Evolutionary conservation across 2,797 vertebrate species (phyloP).

Genomic region (Amphiprion clarkii): DNA sequence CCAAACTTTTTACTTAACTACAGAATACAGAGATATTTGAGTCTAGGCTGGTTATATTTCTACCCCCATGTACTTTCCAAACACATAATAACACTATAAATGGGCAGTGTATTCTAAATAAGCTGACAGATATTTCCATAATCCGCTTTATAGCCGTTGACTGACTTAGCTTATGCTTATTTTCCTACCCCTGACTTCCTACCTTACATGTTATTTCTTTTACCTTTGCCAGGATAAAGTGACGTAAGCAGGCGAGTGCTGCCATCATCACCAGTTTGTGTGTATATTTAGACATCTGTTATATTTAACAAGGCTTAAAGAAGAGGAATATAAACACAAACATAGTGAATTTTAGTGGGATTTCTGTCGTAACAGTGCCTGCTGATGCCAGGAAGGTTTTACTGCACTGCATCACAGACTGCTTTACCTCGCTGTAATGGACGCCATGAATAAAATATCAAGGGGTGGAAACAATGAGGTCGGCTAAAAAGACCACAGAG

Average conservation of each 20-base stretch:
- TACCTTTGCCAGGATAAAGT: too few species aligned
- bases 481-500: neutral
- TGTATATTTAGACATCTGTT: neutral
- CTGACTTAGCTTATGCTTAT: too few species aligned
- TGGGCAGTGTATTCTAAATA: too few species aligned
- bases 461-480: constrained; percentile 12
- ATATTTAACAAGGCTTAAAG: neutral
- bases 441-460: constrained; percentile 33
- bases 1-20: too few species aligned
- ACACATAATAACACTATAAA: too few species aligned
- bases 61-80: too few species aligned
- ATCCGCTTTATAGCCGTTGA: too few species aligned
- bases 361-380: neutral
- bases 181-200: too few species aligned
- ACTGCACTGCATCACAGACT: constrained; percentile 22
- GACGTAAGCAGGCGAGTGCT: neutral
- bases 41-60: too few species aligned
- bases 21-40: too few species aligned
- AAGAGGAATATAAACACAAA: neutral
- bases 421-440: constrained; percentile 6
- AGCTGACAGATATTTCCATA: too few species aligned
- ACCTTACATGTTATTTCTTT: too few species aligned
- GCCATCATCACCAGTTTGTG: neutral
- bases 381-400: constrained; percentile 40
- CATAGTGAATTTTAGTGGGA: neutral